Evolutionary conservation across 2,113 vertebrate genomes (phyloP), one percentile per base, ranked within the genome.

Genomic region (Hippocampus guttulatus): DNA sequence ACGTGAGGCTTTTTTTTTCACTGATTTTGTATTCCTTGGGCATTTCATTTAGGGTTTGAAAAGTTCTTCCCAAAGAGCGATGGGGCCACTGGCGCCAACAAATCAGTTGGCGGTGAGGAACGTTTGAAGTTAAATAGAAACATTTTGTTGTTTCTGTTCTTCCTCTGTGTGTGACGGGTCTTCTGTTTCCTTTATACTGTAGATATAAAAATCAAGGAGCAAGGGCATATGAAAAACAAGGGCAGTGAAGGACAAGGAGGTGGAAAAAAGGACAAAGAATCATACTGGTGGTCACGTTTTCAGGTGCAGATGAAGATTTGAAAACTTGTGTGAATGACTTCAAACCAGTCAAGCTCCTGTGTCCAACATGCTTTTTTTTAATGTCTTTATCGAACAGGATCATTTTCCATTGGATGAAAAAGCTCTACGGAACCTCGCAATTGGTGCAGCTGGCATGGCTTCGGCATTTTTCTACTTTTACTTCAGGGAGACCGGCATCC

Each of bases 391-490:
- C 58, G 15, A 41, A 64, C 79, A 93, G 93, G 88, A 90, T 1
- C 79, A 91, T n/a, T 85, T 93, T 70, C 91, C 90, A 1, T 87
- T 88, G 80, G 86, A 91, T n/a, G 74, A 89, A 71, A 90, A 82
- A 64, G 74, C 77, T 5, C 77, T 90, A 64, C 60, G 63, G 30
- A 90, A 87, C 73, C 8, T 92, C 64, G 84, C 75, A 0, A 8
- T 91, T 0, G 79, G 83, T 30, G 89, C 79, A 0, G 86, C 90
- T 0, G 91, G 91, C 20, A 73, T 93, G 63, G 60, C 81, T 11
- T 51, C 79, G 0, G 90, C 90, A 18, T 88, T 93, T 75, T 65
- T 91, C 16, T 91, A 90, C 72, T 88, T 93, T 47, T 88, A 87
- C 75, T 86, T 91, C 61, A 75, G 75, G 74, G 90, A 93, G 58